Conservation (phyloP, 2,113 vertebrate genomes). For the Alouatta palliata region DNA sequence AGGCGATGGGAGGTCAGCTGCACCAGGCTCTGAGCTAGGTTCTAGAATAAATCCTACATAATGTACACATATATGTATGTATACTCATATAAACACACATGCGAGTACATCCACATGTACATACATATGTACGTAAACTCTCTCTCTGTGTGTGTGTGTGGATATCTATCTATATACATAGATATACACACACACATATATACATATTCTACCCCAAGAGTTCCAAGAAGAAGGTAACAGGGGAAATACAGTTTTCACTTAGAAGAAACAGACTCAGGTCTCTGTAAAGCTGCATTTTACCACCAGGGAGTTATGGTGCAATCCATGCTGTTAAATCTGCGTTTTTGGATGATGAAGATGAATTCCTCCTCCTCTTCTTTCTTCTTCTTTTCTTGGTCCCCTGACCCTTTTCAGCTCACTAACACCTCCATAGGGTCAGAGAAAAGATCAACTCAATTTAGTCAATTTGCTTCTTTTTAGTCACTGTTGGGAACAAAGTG, state of each 20-base stretch:
- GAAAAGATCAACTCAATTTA: slow-evolving; percentile 10
- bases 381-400: not conserved
- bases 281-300: not conserved
- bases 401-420: not conserved
- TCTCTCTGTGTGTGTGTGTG: not conserved
- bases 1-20: fast-evolving
- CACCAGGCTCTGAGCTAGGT: not conserved
- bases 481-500: slow-evolving; percentile 16
- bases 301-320: fast-evolving
- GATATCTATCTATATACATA: fast-evolving
- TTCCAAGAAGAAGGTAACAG: not conserved
- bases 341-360: not conserved
- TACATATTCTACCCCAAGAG: too few relatives aligned
- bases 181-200: too few relatives aligned
- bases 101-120: too few relatives aligned
- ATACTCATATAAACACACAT: not conserved
- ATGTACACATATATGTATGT: not conserved
- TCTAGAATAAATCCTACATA: not conserved
- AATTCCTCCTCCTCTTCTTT: not conserved
- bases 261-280: not conserved
- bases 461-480: slow-evolving; percentile 32
- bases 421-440: slow-evolving; percentile 19
- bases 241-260: not conserved
- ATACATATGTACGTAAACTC: not conserved
- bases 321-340: not conserved